phyloP scores from a whole-genome alignment of 2,113 vertebrate genomes.

The Caracal caracal region DNA sequence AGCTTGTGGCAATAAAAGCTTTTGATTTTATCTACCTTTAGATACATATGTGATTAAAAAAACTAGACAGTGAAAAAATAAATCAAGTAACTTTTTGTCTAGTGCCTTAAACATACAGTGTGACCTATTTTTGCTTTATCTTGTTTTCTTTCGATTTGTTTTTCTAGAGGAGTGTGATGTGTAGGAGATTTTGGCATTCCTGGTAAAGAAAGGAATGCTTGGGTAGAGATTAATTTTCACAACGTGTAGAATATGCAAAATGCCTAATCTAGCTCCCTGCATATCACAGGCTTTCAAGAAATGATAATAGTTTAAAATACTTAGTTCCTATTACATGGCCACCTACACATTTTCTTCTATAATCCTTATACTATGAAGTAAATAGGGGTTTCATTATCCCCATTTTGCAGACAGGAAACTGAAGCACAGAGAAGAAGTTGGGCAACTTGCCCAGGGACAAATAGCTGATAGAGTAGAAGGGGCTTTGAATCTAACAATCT shows the following conservation, averaged over 20 bases:
- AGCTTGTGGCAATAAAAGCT: neutral
- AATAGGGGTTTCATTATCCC: neutral
- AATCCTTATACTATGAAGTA: neutral
- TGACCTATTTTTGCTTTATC: neutral
- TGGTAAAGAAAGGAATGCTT: neutral
- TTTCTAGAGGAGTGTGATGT: neutral
- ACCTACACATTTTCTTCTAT: neutral
- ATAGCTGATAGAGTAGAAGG: neutral
- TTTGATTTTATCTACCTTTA: neutral
- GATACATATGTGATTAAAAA: neutral
- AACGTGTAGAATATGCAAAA: neutral
- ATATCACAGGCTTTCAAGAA: neutral
- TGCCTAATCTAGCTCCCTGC: neutral
- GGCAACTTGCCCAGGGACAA: neutral
- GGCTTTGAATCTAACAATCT: neutral
- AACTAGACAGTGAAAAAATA: neutral
- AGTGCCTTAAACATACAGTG: neutral
- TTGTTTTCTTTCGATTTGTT: neutral
- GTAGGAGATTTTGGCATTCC: neutral
- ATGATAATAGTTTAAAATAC: neutral
- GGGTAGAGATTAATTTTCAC: neutral
- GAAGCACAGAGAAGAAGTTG: conserved; percentile 13
- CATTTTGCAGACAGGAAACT: neutral
- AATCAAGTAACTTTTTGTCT: neutral
- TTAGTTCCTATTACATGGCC: neutral